Conservation (phyloP, 1,140 invertebrate species). For the Babylonia areolata region DNA sequence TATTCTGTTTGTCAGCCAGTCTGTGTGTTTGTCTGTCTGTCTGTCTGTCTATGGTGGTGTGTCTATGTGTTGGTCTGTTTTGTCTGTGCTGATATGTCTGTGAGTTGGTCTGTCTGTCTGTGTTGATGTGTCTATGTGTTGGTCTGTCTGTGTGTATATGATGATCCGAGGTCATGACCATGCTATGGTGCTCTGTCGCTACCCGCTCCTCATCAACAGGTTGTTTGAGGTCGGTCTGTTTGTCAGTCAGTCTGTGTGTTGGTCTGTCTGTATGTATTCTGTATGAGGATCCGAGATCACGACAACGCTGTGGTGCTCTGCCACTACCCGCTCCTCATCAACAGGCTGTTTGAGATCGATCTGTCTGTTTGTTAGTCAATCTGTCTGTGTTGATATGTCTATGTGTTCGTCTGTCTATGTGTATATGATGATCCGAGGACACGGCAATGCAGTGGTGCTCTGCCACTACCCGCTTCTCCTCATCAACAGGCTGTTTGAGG, state of each 20-base stretch:
- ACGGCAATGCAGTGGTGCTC: not conserved
- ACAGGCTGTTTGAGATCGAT: too few species aligned
- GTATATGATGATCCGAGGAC: not conserved
- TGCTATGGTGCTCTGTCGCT: not conserved
- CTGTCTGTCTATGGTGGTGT: too few species aligned
- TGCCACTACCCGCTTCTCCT: not conserved
- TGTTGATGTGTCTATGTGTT: not conserved
- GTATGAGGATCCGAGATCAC: not conserved
- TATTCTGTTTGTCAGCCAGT: not conserved
- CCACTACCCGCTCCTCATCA: too few species aligned
- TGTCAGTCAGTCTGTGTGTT: not conserved
- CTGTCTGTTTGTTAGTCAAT: too few species aligned
- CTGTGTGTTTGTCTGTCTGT: too few species aligned
- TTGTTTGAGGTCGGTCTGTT: not conserved
- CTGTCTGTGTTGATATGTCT: too few species aligned
- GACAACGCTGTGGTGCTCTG: too few species aligned
- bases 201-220: slow-evolving; percentile 8
- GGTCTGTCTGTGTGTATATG: too few species aligned
- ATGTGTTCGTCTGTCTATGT: too few species aligned
- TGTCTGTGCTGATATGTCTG: too few species aligned
- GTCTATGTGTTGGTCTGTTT: too few species aligned
- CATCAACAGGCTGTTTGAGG: slow-evolving; percentile 17
- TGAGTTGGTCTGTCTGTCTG: not conserved
- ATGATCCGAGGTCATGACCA: slow-evolving; percentile 2
- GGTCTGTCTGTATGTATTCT: not conserved